Percentiles rank a stretch among this genome's conserved stretches.
Conservation (phyloP, 2,113 vertebrate genomes). For the Rhodinocichla rosea region DNA sequence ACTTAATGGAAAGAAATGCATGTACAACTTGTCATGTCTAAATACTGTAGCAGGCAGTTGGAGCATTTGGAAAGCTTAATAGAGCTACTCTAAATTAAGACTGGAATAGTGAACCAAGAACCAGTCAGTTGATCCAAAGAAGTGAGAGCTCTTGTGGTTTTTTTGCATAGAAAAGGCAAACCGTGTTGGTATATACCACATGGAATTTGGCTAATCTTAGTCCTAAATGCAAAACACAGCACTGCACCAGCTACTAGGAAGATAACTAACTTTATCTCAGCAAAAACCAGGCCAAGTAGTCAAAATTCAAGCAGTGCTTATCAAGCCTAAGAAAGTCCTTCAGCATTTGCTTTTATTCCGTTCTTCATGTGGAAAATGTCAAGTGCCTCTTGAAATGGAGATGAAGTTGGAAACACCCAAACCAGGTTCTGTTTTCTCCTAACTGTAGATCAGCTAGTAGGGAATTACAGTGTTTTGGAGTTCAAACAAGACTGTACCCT, state of each 20-base stretch:
- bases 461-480: neutral
- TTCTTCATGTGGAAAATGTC: neutral
- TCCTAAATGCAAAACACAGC: neutral
- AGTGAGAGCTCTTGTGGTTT: neutral
- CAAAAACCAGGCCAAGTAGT: neutral
- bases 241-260: neutral
- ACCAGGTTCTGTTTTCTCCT: neutral
- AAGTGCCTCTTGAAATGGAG: neutral
- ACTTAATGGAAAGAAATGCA: neutral
- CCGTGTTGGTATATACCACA: fast-evolving
- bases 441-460: neutral
- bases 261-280: neutral
- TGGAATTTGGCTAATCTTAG: neutral
- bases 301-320: neutral
- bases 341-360: neutral
- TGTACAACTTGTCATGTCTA: neutral
- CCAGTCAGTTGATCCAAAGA: neutral
- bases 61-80: neutral
- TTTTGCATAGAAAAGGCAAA: neutral
- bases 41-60: neutral
- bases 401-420: neutral
- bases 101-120: neutral
- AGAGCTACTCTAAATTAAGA: neutral
- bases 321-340: neutral
- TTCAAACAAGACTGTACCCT: neutral